A percentile compares a stretch with the other conserved stretches of the same genome.
phyloP scores from a whole-genome alignment of 2,888 invertebrate genomes.

The Nasonovia ribisnigri region DNA sequence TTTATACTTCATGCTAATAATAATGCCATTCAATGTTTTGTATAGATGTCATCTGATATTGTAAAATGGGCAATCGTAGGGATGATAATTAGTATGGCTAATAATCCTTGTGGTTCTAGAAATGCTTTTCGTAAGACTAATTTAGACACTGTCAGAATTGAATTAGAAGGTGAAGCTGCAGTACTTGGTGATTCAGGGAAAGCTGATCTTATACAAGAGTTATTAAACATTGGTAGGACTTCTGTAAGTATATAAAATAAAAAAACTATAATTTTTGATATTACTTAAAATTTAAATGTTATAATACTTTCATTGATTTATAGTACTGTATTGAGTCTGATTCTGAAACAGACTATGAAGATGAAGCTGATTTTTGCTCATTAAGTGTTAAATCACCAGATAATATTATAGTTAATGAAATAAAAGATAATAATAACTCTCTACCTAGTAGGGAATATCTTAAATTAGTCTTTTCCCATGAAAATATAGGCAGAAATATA shows the following conservation, averaged over 20 bases:
- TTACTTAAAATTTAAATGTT: no score
- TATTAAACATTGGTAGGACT: conserved; percentile 18
- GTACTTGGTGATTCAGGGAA: conserved; percentile 38
- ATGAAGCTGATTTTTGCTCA: conserved; percentile 25
- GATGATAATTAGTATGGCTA: conserved; percentile 52
- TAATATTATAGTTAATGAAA: not conserved
- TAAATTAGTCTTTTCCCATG: conserved; percentile 54
- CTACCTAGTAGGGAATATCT: conserved; percentile 47
- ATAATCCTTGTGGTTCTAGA: conserved; percentile 60
- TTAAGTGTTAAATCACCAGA: not conserved
- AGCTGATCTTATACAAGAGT: conserved; percentile 50
- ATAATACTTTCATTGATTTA: not conserved
- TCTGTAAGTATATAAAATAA: conserved; percentile 26
- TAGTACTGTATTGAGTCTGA: conserved; percentile 39
- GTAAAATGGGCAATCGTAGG: conserved; percentile 54
- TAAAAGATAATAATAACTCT: not conserved
- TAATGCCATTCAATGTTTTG: not conserved
- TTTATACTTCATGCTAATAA: not conserved
- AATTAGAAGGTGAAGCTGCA: conserved; percentile 54
- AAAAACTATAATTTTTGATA: not conserved
- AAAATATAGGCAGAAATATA: conserved; percentile 4
- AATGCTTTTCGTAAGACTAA: conserved; percentile 56
- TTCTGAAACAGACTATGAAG: conserved; percentile 42
- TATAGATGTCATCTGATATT: conserved; percentile 23
- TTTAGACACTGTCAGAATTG: conserved; percentile 42